Evolutionary conservation across 2,797 vertebrate species (phyloP).

Genomic region (Echeneis naucrates): DNA sequence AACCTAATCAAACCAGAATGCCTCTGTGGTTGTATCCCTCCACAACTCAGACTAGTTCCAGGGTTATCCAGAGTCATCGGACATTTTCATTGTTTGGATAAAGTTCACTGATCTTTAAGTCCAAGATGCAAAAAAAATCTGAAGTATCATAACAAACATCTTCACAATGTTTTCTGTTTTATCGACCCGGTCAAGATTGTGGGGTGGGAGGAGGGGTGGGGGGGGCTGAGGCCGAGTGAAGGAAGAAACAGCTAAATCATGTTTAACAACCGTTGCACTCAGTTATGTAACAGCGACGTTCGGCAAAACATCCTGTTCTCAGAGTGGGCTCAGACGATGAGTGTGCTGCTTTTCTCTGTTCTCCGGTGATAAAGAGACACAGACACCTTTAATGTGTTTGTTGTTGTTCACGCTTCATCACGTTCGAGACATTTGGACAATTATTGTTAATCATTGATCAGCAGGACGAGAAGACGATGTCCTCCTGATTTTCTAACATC

Average conservation of each 20-base stretch:
- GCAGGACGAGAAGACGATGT: not conserved
- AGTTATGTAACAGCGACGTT: slow-evolving; percentile 18
- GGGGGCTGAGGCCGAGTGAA: not conserved
- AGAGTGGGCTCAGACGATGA: not conserved
- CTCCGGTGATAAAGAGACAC: not conserved
- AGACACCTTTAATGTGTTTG: not conserved
- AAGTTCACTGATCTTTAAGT: not conserved
- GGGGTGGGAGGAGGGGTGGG: too few relatives aligned
- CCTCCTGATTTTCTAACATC: not conserved
- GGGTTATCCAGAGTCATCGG: too few relatives aligned
- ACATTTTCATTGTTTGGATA: not conserved
- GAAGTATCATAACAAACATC: too few relatives aligned
- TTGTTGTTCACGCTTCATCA: not conserved
- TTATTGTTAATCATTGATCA: too few relatives aligned
- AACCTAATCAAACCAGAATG: too few relatives aligned
- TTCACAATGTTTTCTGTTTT: not conserved
- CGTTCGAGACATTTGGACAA: not conserved
- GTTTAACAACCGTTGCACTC: slow-evolving; percentile 2
- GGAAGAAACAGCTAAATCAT: slow-evolving; percentile 5
- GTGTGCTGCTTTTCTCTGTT: not conserved
- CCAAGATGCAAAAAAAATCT: not conserved
- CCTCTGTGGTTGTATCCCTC: too few relatives aligned
- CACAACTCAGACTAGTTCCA: too few relatives aligned
- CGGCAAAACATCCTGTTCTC: slow-evolving; percentile 25
- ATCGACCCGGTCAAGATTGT: not conserved